Evolutionary conservation across 2,888 invertebrate genomes (phyloP).

Genomic region (Epinotia bilunana): DNA sequence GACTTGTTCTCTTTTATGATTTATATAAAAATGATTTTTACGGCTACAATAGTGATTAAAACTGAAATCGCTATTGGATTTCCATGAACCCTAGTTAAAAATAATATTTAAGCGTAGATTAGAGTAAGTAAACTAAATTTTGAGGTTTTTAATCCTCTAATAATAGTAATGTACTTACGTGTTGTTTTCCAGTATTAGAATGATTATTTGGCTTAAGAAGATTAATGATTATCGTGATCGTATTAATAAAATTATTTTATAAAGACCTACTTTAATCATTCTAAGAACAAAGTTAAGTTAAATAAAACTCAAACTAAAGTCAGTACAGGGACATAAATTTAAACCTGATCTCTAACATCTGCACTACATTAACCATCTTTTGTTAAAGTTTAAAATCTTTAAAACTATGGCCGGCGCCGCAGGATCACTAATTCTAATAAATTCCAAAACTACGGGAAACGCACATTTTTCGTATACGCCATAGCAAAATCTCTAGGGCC

Average conservation of each 20-base stretch:
- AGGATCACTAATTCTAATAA: slow-evolving; percentile 70
- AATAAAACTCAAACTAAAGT: slow-evolving; percentile 15
- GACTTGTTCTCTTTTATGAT: slow-evolving; percentile 20
- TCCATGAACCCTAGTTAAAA: neutral
- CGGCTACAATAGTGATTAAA: neutral
- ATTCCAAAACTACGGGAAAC: slow-evolving; percentile 78
- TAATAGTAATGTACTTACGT: neutral
- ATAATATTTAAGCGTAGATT: neutral
- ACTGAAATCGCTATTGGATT: neutral
- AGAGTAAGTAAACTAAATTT: neutral
- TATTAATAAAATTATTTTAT: neutral
- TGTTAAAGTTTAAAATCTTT: slow-evolving; percentile 58
- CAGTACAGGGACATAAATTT: slow-evolving; percentile 48
- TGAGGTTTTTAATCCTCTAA: neutral
- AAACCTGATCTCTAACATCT: slow-evolving; percentile 53
- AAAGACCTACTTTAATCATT: neutral
- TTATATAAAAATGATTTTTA: slow-evolving; percentile 18
- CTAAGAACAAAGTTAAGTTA: slow-evolving; percentile 8
- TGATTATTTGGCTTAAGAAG: too few relatives aligned
- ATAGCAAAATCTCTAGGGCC: slow-evolving; percentile 69
- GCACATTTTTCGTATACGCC: slow-evolving; percentile 73
- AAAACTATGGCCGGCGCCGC: slow-evolving; percentile 59
- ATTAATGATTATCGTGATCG: neutral
- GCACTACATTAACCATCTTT: slow-evolving; percentile 54
- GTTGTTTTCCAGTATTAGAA: neutral